phyloP scores from a whole-genome alignment of 2,888 invertebrate species.

The Pheosia gnoma region DNA sequence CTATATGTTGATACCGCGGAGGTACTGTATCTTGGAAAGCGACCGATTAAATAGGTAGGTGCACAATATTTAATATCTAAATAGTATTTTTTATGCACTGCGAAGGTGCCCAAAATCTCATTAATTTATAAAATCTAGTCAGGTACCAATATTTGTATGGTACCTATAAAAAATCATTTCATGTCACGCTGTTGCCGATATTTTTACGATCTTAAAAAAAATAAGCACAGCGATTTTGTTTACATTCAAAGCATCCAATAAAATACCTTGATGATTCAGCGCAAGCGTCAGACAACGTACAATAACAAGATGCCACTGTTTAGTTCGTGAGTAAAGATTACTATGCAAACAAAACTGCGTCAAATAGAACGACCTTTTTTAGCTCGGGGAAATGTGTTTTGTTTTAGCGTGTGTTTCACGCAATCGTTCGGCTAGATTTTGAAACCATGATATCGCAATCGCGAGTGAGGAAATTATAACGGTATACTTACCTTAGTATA shows the following conservation, averaged over 20 bases:
- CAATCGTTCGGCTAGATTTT: not conserved
- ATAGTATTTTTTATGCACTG: too few species aligned
- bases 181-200: slow-evolving; percentile 35
- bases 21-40: too few species aligned
- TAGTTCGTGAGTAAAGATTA: slow-evolving; percentile 28
- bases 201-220: slow-evolving; percentile 45
- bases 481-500: too few species aligned
- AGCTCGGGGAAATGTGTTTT: not conserved
- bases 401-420: not conserved
- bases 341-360: slow-evolving; percentile 33
- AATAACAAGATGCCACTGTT: slow-evolving; percentile 19
- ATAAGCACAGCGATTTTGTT: slow-evolving; percentile 45
- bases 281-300: slow-evolving; percentile 20
- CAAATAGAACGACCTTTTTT: slow-evolving; percentile 12
- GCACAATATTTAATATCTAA: too few species aligned
- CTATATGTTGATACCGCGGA: too few species aligned
- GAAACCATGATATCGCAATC: not conserved
- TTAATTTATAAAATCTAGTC: too few species aligned
- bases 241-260: slow-evolving; percentile 35
- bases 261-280: slow-evolving; percentile 38
- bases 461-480: not conserved
- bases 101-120: too few species aligned
- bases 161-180: slow-evolving; percentile 23
- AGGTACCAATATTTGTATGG: too few species aligned
- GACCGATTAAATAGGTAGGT: too few species aligned